Evolutionary conservation across 2,113 vertebrate species (phyloP).

Genomic region (Tragelaphus buxtoni): DNA sequence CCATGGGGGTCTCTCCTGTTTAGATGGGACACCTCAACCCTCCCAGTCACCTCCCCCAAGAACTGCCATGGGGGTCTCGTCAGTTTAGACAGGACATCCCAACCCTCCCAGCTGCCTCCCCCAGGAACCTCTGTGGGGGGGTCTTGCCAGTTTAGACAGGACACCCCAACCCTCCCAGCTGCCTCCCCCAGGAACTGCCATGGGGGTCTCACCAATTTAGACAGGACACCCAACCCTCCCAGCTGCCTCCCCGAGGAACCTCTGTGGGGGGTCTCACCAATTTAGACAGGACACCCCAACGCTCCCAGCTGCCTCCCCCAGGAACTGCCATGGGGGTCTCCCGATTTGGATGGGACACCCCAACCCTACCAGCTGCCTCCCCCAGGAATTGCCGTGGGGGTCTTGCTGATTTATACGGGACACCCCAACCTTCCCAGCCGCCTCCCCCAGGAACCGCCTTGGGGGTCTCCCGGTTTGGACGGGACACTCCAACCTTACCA

Average conservation of each 20-base stretch:
- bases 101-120: fast-evolving
- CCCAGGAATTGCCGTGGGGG: fast-evolving
- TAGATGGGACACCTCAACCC: fast-evolving
- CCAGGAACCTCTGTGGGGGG: neutral
- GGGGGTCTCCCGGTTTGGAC: too few relatives aligned
- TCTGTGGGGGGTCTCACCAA: fast-evolving
- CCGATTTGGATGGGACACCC: neutral
- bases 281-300: neutral
- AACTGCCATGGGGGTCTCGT: fast-evolving
- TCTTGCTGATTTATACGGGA: fast-evolving
- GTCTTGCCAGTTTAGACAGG: fast-evolving
- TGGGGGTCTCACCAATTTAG: fast-evolving
- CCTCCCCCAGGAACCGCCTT: too few relatives aligned
- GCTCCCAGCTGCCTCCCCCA: neutral
- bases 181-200: fast-evolving
- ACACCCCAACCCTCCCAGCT: too few relatives aligned
- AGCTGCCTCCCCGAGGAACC: fast-evolving
- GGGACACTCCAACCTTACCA: too few relatives aligned
- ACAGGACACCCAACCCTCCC: fast-evolving
- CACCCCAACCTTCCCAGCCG: too few relatives aligned
- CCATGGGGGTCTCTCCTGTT: fast-evolving
- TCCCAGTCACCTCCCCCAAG: fast-evolving
- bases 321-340: fast-evolving
- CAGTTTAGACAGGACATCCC: neutral
- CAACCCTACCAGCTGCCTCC: fast-evolving